Evolutionary conservation across 53 echinoderm and acorn worm species (phyloP).

Genomic region (Paelopatides confundens): DNA sequence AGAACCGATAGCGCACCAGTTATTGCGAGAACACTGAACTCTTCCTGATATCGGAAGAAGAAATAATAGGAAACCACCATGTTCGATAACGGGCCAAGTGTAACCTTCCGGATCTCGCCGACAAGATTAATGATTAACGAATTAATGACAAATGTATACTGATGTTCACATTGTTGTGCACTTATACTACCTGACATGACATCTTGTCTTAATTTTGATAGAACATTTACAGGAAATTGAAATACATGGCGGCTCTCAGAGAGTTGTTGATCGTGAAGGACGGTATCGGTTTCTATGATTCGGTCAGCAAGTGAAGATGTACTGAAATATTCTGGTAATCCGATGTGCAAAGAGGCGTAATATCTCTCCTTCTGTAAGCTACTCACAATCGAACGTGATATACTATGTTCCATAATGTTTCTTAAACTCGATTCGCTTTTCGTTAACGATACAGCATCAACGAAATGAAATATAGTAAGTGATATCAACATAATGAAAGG

Average conservation of each 20-base stretch:
- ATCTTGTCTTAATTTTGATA: neutral
- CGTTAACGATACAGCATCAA: neutral
- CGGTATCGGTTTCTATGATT: neutral
- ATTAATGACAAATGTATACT: neutral
- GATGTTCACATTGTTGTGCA: neutral
- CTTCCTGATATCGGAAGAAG: slow-evolving; percentile 9
- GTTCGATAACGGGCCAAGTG: neutral
- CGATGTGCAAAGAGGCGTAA: neutral
- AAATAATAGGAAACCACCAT: neutral
- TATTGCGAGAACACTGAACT: neutral
- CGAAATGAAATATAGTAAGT: neutral
- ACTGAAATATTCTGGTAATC: neutral
- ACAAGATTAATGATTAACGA: neutral
- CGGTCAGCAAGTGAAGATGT: neutral
- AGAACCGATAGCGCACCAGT: neutral
- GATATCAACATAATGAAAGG: slow-evolving; percentile 21
- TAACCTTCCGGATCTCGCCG: neutral
- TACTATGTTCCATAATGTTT: neutral
- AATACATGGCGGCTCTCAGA: neutral
- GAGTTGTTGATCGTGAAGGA: neutral
- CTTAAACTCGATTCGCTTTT: neutral
- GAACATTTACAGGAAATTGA: neutral
- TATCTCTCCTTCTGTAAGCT: neutral
- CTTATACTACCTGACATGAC: neutral
- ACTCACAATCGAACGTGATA: neutral